Evolutionary conservation across 1,140 invertebrate species (phyloP).

Genomic region (Drosophila pruinosa): DNA sequence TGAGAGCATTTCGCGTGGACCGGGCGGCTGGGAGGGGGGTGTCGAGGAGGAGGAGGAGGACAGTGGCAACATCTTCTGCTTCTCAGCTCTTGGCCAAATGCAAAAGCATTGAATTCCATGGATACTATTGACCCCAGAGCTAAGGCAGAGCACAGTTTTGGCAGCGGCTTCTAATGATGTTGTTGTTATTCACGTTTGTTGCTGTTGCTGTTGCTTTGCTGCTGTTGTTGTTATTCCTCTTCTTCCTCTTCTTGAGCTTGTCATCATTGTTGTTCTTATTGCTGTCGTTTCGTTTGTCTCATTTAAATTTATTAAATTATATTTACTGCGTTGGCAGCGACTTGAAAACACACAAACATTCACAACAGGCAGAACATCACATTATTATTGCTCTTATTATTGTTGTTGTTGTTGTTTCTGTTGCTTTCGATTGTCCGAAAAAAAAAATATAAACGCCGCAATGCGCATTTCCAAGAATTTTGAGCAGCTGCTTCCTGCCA

Average conservation of each 20-base stretch:
- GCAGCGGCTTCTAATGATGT: constrained; percentile 62
- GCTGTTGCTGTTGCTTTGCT: constrained; percentile 7
- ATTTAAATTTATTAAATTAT: constrained; percentile 76
- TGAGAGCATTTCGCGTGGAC: constrained; percentile 22
- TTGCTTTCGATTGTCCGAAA: constrained; percentile 27
- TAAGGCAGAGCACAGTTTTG: constrained; percentile 36
- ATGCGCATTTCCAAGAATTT: constrained; percentile 72
- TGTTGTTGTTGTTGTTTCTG: constrained; percentile 16
- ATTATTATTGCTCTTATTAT: constrained; percentile 6
- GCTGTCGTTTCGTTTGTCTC: constrained; percentile 48
- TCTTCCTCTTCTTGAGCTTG: constrained; percentile 26
- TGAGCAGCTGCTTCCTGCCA: constrained; percentile 74
- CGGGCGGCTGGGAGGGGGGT: not conserved
- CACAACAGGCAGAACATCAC: constrained; percentile 20
- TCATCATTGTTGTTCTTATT: constrained; percentile 34
- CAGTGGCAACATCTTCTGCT: constrained; percentile 8
- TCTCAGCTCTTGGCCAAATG: constrained; percentile 51
- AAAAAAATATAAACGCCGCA: constrained; percentile 37
- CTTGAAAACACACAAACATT: constrained; percentile 27
- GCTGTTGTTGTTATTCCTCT: constrained; percentile 12
- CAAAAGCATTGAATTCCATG: constrained; percentile 76
- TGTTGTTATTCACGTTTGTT: constrained; percentile 39
- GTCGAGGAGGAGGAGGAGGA: not conserved
- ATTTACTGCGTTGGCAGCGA: constrained; percentile 39
- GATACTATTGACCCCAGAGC: constrained; percentile 74